Conservation (phyloP, 2,888 invertebrate genomes). For the Sarcophaga caerulescens region DNA sequence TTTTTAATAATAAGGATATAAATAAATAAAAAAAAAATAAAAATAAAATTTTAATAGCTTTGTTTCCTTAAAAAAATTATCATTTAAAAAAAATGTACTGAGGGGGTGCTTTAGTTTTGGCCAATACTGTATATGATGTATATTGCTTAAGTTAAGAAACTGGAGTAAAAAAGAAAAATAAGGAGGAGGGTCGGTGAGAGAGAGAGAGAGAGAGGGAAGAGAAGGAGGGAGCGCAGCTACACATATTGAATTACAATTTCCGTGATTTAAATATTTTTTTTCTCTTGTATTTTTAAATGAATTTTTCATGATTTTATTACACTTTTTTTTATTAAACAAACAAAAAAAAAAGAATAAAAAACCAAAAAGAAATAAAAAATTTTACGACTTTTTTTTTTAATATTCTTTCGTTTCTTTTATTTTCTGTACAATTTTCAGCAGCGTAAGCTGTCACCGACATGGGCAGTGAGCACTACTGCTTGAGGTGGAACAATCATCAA, state of each 20-base stretch:
- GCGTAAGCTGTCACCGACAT: conserved; percentile 96
- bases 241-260: conserved; percentile 64
- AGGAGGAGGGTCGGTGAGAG: conserved; percentile 1
- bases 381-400: not conserved
- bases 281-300: not conserved
- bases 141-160: not conserved
- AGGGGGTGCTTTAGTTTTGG: too few relatives aligned
- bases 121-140: not conserved
- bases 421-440: conserved; percentile 80
- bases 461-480: conserved; percentile 99
- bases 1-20: too few relatives aligned
- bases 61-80: too few relatives aligned
- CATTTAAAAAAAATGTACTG: too few relatives aligned
- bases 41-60: too few relatives aligned
- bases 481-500: conserved; percentile 99
- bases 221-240: not conserved
- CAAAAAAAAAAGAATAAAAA: not conserved
- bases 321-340: conserved; percentile 10
- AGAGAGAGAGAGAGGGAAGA: not conserved
- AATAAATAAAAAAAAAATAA: too few relatives aligned
- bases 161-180: not conserved
- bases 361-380: too few relatives aligned
- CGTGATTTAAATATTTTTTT: conserved; percentile 65
- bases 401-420: conserved; percentile 29
- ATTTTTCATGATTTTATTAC: conserved; percentile 49